Conservation (phyloP, 2,888 invertebrate species). For the Dynastes maya region DNA sequence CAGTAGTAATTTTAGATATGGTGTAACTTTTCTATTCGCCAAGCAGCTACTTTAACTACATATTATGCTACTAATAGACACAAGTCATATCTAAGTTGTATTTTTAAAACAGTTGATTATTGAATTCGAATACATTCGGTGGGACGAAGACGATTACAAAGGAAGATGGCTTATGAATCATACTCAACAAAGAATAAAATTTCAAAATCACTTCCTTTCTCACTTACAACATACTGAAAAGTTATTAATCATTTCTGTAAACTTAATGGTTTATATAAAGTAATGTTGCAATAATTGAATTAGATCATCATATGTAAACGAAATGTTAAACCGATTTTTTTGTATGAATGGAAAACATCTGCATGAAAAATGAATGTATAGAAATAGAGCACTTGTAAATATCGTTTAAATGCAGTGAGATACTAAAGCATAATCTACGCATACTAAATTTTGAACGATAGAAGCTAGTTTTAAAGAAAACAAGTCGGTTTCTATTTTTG, state of each 20-base stretch:
- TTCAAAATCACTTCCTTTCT: slow-evolving; percentile 2
- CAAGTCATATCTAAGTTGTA: not conserved
- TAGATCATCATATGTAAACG: slow-evolving; percentile 14
- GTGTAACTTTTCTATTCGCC: slow-evolving; percentile 15
- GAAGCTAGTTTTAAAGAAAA: too few species aligned
- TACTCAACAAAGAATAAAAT: not conserved
- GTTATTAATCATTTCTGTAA: not conserved
- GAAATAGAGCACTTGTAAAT: not conserved
- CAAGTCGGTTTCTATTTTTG: too few species aligned
- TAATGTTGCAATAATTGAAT: not conserved
- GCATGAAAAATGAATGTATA: not conserved
- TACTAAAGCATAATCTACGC: too few species aligned
- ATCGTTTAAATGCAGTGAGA: not conserved
- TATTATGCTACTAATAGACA: not conserved
- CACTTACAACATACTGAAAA: not conserved
- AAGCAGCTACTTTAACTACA: not conserved
- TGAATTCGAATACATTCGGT: not conserved
- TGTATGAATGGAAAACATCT: not conserved
- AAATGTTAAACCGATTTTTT: not conserved
- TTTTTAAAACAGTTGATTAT: not conserved
- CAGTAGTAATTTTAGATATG: slow-evolving; percentile 23
- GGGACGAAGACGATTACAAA: not conserved
- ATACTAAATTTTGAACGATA: too few species aligned
- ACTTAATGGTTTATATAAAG: not conserved
- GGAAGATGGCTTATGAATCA: not conserved